A percentile compares a stretch with the other conserved stretches of the same genome.
Evolutionary conservation across 1,140 invertebrate species (phyloP).

Genomic region (Drusus annulatus): DNA sequence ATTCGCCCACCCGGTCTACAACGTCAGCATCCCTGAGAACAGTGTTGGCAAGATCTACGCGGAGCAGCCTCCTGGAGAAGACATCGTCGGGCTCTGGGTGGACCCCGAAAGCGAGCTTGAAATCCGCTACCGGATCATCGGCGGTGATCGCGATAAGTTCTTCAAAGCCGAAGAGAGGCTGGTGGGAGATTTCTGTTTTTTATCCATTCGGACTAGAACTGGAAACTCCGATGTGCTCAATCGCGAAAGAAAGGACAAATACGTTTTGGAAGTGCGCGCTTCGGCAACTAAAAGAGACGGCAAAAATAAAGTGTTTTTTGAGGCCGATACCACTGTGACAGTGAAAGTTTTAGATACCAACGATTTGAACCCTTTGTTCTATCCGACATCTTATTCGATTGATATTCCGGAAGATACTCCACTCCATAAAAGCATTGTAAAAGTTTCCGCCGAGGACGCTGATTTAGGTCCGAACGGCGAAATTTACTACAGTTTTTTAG

Average conservation of each 20-base stretch:
- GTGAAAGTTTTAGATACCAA: constrained; percentile 92
- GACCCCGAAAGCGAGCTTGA: constrained; percentile 69
- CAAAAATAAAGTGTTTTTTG: constrained; percentile 72
- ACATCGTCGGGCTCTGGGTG: constrained; percentile 71
- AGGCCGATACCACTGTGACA: constrained; percentile 82
- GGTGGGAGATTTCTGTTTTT: constrained; percentile 95
- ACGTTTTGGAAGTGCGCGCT: constrained; percentile 86
- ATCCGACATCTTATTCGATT: constrained; percentile 87
- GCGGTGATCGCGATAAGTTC: constrained; percentile 89
- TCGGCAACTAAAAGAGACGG: constrained; percentile 75
- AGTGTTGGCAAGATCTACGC: constrained; percentile 89
- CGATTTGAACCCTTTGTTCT: constrained; percentile 93
- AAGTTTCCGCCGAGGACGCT: constrained; percentile 91
- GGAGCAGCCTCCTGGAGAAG: constrained; percentile 71
- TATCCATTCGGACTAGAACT: constrained; percentile 88
- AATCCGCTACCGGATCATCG: constrained; percentile 86
- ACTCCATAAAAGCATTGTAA: constrained; percentile 83
- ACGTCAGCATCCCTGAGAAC: constrained; percentile 93
- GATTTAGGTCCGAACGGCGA: constrained; percentile 95
- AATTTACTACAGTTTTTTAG: constrained; percentile 95
- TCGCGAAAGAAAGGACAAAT: constrained; percentile 89
- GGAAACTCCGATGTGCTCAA: constrained; percentile 90
- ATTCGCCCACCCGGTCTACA: constrained; percentile 86
- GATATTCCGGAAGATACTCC: constrained; percentile 92
- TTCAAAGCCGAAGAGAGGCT: constrained; percentile 92